Percentiles rank a stretch among this genome's conserved stretches.
phyloP scores from a whole-genome alignment of 2,113 vertebrate species.

The Emydura subglobosa region DNA sequence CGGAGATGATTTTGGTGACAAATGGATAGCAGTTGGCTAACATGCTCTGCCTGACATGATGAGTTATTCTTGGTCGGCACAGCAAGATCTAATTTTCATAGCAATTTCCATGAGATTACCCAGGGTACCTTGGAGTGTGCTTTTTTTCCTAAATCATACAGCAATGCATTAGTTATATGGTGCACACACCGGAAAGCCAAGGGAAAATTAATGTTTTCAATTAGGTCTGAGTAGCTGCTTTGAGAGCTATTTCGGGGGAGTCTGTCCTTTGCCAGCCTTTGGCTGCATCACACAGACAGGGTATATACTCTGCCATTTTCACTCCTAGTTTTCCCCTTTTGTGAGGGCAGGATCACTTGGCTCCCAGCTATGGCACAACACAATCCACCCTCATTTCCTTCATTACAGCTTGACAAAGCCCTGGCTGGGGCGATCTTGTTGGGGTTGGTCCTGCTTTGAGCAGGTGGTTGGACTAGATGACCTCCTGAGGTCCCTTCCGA shows the following conservation, averaged over 20 bases:
- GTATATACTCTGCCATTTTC: not conserved
- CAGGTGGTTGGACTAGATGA: no score
- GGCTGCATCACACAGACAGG: not conserved
- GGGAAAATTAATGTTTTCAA: conserved; percentile 47
- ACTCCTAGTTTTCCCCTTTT: not conserved
- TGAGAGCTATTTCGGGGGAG: conserved; percentile 40
- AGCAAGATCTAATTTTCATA: conserved; percentile 16
- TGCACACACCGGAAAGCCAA: not conserved
- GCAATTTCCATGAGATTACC: conserved; percentile 30
- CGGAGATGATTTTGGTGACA: fast-evolving
- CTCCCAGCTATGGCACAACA: not conserved
- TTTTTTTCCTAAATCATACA: not conserved
- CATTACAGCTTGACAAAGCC: no score
- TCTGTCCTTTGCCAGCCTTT: conserved; percentile 25
- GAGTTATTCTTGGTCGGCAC: not conserved
- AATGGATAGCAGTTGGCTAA: not conserved
- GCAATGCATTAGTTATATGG: not conserved
- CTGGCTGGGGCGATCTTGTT: no score
- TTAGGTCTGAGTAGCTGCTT: conserved; percentile 24
- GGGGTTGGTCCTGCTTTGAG: no score
- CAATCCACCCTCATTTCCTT: fast-evolving
- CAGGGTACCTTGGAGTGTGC: conserved; percentile 16
- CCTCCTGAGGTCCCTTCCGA: no score
- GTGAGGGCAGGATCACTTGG: fast-evolving
- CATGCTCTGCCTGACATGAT: not conserved